Base-by-base conservation (phyloP, 2,113 vertebrate genomes). In the Hylia prasina region DNA sequence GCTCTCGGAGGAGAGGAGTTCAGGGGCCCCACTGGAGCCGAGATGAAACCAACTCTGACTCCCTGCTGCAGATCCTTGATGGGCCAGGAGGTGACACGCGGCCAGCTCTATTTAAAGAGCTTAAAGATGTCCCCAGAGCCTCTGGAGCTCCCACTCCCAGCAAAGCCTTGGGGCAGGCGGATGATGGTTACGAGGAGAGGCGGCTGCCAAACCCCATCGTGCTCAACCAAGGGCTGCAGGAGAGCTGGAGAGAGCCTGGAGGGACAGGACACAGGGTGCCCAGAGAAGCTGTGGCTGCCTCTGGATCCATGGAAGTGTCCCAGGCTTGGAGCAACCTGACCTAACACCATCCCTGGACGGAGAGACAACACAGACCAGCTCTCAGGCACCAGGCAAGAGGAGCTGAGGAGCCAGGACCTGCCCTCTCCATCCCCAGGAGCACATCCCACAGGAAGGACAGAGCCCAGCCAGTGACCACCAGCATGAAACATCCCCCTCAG, bases 151-250 rank as follows among this genome's bases (percentile, higher is more conserved):
- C 10, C 0, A 4, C 16, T 39, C 5, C 6, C 44, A 40, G 6
- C 6, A 66, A 37, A 91, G 50, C 50, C 5, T 18, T 3, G 11
- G 5, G 4, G 7, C 10, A 6, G 30, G 15, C 1, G 23, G 40
- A 4, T 20, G 42, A 9, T 20, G 75, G 24, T 20, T 13, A 7
- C 0, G 0, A 39, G 37, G 3, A 20, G 47, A 19, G 17, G 5
- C 4, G 0, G 54, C 31, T 45, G 30, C 45, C 30, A 13, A 75
- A 53, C 27, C 35, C n/a, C n/a, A 10, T 21, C 1, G 14, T 2
- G 27, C 66, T n/a, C 6, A 10, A 6, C 15, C 7, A 25, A n/a
- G 30, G 70, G 17, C 78, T 82, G 24, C 53, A 60, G 61, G 53
- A 68, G 16, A 53, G 53, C 24, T 53, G 68, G 13, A 27, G 10